Conservation (phyloP, 1,140 invertebrate species). For the Drosophila bocqueti region DNA sequence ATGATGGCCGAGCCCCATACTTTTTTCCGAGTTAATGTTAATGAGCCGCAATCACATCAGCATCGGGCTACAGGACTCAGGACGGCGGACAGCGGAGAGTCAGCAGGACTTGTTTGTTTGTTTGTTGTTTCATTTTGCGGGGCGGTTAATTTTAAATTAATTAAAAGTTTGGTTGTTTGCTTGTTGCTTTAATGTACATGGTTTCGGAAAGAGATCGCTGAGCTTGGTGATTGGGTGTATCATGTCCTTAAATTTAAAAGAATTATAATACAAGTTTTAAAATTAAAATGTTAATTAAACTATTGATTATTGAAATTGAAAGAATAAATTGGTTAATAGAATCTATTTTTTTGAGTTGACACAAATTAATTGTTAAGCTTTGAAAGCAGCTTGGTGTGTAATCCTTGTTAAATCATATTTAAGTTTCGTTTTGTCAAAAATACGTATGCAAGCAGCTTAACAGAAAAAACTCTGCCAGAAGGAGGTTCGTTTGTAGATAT, state of each 20-base stretch:
- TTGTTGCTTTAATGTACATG: slow-evolving; percentile 35
- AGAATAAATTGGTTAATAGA: not conserved
- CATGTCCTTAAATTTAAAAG: not conserved
- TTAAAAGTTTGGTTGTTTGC: slow-evolving; percentile 52
- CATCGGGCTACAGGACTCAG: slow-evolving; percentile 37
- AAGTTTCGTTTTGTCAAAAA: not conserved
- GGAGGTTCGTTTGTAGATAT: not conserved
- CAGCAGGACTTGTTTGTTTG: slow-evolving; percentile 41
- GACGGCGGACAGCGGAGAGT: slow-evolving; percentile 18
- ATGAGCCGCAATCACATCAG: slow-evolving; percentile 64
- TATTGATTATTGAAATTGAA: not conserved
- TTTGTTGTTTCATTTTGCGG: slow-evolving; percentile 50
- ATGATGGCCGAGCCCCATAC: slow-evolving; percentile 29
- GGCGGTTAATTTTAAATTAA: slow-evolving; percentile 62
- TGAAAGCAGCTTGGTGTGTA: not conserved
- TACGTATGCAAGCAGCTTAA: not conserved
- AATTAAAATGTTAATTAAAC: no score
- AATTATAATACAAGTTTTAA: no score
- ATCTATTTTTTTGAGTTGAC: not conserved
- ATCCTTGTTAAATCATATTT: not conserved
- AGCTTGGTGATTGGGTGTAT: not conserved
- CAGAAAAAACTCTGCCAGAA: not conserved
- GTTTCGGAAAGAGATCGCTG: not conserved
- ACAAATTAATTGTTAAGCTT: not conserved
- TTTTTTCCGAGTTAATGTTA: slow-evolving; percentile 44